Evolutionary conservation across 2,797 vertebrate genomes (phyloP).

Genomic region (Nothura maculosa): DNA sequence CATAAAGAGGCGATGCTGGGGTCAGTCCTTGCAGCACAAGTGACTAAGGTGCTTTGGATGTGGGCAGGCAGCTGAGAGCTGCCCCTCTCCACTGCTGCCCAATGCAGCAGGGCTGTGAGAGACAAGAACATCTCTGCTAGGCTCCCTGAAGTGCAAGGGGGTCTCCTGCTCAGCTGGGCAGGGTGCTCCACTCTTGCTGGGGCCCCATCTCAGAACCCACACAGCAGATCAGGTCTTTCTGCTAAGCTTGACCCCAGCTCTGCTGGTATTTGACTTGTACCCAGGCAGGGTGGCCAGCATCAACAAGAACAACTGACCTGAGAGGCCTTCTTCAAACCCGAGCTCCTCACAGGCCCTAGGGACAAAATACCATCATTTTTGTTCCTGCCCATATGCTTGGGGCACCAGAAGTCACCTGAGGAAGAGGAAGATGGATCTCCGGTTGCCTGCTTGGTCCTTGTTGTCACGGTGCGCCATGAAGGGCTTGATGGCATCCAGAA

Average conservation of each 20-base stretch:
- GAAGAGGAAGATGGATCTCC: conserved; percentile 91
- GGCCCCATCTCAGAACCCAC: not conserved
- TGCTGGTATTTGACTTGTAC: not conserved
- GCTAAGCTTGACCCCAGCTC: not conserved
- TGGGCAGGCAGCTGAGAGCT: not conserved
- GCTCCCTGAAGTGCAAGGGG: not conserved
- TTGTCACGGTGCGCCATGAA: conserved; percentile 85
- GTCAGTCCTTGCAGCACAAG: not conserved
- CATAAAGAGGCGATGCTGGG: not conserved
- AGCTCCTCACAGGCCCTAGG: not conserved
- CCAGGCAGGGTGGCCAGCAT: not conserved
- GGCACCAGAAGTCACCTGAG: conserved; percentile 87
- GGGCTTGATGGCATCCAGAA: conserved; percentile 91
- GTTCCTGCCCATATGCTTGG: not conserved
- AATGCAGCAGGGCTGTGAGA: no score
- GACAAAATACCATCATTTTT: not conserved
- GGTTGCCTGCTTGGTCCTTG: conserved; percentile 74
- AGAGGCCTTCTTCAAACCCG: not conserved
- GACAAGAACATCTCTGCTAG: not conserved
- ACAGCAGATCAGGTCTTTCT: not conserved
- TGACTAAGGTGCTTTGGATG: not conserved
- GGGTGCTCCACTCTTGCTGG: not conserved
- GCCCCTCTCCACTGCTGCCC: not conserved
- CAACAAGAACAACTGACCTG: not conserved
- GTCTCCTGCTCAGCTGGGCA: not conserved